Conservation (phyloP, 92 coral and sea anemone genomes). For the Porites evermanni region DNA sequence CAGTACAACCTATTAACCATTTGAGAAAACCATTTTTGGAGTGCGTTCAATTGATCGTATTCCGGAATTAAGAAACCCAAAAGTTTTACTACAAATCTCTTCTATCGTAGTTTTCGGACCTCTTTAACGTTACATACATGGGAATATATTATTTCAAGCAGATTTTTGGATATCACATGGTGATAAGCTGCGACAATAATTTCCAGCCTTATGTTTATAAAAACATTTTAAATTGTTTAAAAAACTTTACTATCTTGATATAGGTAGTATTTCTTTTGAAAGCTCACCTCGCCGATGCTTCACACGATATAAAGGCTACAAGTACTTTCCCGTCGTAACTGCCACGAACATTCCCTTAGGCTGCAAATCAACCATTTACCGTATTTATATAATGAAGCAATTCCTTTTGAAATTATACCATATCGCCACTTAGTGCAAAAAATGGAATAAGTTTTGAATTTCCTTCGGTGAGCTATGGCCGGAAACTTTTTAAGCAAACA, state of each 20-base stretch:
- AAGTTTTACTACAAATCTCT: too few species aligned
- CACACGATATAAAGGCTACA: too few species aligned
- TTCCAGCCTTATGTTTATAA: too few species aligned
- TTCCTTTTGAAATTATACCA: not conserved
- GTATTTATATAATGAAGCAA: not conserved
- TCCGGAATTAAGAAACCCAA: too few species aligned
- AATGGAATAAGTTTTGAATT: not conserved
- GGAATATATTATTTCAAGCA: too few species aligned
- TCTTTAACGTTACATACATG: too few species aligned
- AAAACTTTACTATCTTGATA: slow-evolving; percentile 46
- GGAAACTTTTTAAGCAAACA: slow-evolving; percentile 23
- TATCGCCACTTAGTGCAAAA: not conserved
- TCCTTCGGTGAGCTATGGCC: not conserved
- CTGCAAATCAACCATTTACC: not conserved
- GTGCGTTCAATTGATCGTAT: too few species aligned
- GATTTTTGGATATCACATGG: too few species aligned
- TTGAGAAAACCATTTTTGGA: too few species aligned
- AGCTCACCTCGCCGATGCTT: not conserved
- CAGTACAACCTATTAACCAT: too few species aligned
- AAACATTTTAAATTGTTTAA: slow-evolving; percentile 16
- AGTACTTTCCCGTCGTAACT: not conserved
- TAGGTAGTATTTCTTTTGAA: slow-evolving; percentile 12
- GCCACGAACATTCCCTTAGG: not conserved
- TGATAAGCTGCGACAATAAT: too few species aligned
- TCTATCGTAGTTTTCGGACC: too few species aligned